Percentiles rank a stretch among this genome's conserved stretches.
Evolutionary conservation across 2,888 invertebrate species (phyloP).

Genomic region (Anthrax anthrax): DNA sequence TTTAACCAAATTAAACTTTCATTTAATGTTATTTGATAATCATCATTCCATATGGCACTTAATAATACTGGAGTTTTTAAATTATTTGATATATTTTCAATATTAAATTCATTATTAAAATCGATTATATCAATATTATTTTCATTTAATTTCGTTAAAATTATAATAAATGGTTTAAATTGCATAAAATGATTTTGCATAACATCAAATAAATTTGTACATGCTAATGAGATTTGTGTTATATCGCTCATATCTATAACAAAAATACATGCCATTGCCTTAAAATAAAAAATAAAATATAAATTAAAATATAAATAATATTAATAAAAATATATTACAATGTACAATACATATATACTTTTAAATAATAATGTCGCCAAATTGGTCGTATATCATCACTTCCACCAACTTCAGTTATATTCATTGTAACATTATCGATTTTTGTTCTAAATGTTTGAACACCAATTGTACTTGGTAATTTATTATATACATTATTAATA

Average conservation of each 20-base stretch:
- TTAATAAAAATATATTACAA: too few relatives aligned
- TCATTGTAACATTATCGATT: neutral
- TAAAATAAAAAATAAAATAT: neutral
- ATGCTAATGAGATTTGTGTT: neutral
- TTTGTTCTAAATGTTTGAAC: neutral
- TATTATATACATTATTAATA: too few relatives aligned
- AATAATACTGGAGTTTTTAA: neutral
- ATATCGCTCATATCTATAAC: neutral
- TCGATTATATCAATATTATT: neutral
- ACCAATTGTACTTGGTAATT: conserved; percentile 5
- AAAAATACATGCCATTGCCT: neutral
- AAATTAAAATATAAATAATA: too few relatives aligned
- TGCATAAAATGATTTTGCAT: neutral
- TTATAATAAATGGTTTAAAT: neutral
- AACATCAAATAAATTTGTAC: neutral
- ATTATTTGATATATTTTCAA: neutral
- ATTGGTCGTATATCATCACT: conserved; percentile 4
- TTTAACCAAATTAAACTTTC: neutral
- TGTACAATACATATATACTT: neutral
- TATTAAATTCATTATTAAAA: neutral
- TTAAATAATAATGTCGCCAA: conserved; percentile 8
- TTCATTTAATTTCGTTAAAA: neutral
- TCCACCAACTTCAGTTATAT: conserved; percentile 7
- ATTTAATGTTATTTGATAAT: neutral
- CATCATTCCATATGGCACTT: neutral